Percentiles rank a stretch among this genome's conserved stretches.
Evolutionary conservation across 2,113 vertebrate genomes (phyloP).

Genomic region (Nipponia nippon): DNA sequence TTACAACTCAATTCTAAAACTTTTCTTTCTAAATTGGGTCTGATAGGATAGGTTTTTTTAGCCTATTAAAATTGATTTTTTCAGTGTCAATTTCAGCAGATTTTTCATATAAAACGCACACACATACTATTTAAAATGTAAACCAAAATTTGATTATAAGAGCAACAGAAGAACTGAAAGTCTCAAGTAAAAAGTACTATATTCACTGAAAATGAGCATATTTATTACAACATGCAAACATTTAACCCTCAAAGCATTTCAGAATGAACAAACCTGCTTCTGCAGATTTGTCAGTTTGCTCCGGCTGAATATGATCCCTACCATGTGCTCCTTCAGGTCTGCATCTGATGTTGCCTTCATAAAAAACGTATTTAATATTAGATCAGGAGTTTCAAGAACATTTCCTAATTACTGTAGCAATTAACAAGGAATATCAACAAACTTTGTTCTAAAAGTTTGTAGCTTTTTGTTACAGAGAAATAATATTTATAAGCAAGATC

Average conservation of each 20-base stretch:
- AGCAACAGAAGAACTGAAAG: background rate
- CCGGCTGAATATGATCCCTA: constrained; percentile 98
- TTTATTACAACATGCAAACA: background rate
- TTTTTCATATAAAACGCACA: background rate
- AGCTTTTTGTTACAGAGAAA: background rate
- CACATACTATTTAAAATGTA: background rate
- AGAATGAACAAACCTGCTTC: constrained; percentile 86
- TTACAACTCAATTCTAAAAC: background rate
- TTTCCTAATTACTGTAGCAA: background rate
- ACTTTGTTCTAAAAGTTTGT: background rate
- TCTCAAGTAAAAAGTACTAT: background rate
- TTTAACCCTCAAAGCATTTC: background rate
- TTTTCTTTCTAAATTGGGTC: background rate
- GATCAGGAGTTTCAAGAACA: background rate
- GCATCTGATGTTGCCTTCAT: constrained; percentile 92
- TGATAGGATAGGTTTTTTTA: background rate
- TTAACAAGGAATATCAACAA: background rate
- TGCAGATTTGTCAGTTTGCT: constrained; percentile 98
- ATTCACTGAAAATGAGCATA: background rate
- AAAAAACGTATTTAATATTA: background rate
- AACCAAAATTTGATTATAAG: background rate
- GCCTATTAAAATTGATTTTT: background rate
- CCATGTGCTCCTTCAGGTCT: constrained; percentile 99
- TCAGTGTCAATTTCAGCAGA: background rate
- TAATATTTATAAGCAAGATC: background rate